These are phyloP conservation scores for Battus philenor DNA, from an alignment of 1,140 invertebrate genomes.

Conservation along the genomic window DNA sequence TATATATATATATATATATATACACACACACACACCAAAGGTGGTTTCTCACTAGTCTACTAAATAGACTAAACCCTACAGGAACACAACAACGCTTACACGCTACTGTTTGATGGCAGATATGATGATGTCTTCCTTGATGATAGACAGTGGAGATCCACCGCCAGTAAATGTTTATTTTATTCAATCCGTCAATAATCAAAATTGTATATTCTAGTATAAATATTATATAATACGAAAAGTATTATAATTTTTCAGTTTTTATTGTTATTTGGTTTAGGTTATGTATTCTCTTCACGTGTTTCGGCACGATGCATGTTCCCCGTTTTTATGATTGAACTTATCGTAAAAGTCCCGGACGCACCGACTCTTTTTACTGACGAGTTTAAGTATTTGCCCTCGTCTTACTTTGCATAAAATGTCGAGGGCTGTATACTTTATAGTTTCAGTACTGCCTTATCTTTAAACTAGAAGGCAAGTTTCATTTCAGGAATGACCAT, in stretches of 20 bases:
- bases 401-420: conserved; percentile 8
- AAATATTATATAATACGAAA: background rate
- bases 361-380: background rate
- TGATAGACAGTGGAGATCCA: too few species aligned
- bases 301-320: conserved; percentile 1
- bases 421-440: too few species aligned
- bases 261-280: background rate
- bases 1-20: too few species aligned
- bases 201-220: background rate
- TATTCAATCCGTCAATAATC: background rate
- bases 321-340: conserved; percentile 7
- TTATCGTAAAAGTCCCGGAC: conserved; percentile 9
- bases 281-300: conserved; percentile 1
- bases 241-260: background rate
- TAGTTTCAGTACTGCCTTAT: too few species aligned
- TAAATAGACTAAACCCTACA: too few species aligned
- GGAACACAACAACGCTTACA: too few species aligned
- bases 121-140: too few species aligned
- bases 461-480: too few species aligned
- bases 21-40: too few species aligned
- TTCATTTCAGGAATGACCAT: too few species aligned
- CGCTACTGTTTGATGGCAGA: too few species aligned
- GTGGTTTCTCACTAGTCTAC: too few species aligned
- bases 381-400: background rate
- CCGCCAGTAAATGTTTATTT: background rate